Evolutionary conservation across 37 sponge, comb jelly and placozoan species (phyloP).

Genomic region (Tethya wilhelma): DNA sequence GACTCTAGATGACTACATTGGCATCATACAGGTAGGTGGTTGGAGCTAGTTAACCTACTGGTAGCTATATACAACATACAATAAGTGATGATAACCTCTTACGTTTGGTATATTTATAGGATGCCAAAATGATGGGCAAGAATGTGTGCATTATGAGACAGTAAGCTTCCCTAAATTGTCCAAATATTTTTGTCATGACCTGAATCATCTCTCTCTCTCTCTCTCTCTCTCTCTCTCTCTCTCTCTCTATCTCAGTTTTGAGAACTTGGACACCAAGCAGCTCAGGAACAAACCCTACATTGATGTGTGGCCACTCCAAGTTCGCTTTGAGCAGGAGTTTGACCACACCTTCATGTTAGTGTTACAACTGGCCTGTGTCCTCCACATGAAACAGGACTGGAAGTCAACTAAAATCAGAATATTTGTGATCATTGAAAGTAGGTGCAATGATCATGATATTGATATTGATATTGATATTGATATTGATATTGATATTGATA

Average conservation of each 20-base stretch:
- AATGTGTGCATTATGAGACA: slow-evolving; percentile 95
- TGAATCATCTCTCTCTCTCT: no score
- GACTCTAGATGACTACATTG: slow-evolving; percentile 64
- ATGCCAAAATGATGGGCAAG: slow-evolving; percentile 88
- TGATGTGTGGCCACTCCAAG: slow-evolving; percentile 84
- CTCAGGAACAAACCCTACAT: slow-evolving; percentile 56
- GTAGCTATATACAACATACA: no score
- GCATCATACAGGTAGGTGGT: slow-evolving; percentile 57
- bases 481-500: no score
- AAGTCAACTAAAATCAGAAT: slow-evolving; percentile 75
- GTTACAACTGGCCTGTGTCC: slow-evolving; percentile 92
- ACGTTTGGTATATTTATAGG: no score
- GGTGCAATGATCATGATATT: no score
- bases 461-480: no score
- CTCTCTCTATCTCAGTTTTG: slow-evolving; percentile 56
- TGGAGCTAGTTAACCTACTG: no score
- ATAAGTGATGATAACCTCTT: no score
- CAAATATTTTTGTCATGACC: no score
- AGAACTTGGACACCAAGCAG: slow-evolving; percentile 51
- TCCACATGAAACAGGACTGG: slow-evolving; percentile 94
- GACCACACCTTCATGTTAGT: slow-evolving; percentile 88
- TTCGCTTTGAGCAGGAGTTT: slow-evolving; percentile 53
- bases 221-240: no score
- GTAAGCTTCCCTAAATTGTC: no score
- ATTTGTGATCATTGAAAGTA: slow-evolving; percentile 67